Evolutionary conservation across 1,140 invertebrate species (phyloP), one percentile per base, ranked within the genome.

Genomic region (Lucilia cuprina): DNA sequence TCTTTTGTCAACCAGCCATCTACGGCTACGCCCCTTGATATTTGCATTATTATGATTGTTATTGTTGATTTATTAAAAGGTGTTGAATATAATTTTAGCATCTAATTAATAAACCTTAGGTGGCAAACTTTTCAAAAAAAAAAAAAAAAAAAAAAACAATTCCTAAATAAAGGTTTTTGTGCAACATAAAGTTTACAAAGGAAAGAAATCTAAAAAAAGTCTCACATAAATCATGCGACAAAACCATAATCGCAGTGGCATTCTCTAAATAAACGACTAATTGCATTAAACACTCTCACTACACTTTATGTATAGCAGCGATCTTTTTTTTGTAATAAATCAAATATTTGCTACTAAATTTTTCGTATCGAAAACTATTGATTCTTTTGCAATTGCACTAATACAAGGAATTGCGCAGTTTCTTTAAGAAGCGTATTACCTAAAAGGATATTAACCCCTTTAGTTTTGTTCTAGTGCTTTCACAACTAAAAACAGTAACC

Each of bases 91-190:
- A 21, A 70, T 70, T 70, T 70, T 70, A 19, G 65, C 65, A 70
- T 70, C 65, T 70, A 70, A 70, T 70, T 70, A 70, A 70, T 70
- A 70, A 70, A 70, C 65, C 65, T 70, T 70, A 70, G 65, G 65
- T 70, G 65, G 65, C 65, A 70, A 60, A 21, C 21, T 21, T 21
- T 55, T 55, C 17, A 5, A 55, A 21, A 70, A 19, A 19, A 70
- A 3, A 14, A 14, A 60, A 60, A 7, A 3, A 14, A 21, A 70
- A 5, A 21, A 70, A 70, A 19, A 70, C 19, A 21, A 0, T 8
- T 2, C n/a, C n/a, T n/a, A n/a, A n/a, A n/a, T 17, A 70, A 70
- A 25, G 41, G 17, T 55, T 30, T 30, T 30, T 30, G 25, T 30
- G 25, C 25, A 30, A 55, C 50, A 55, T 0, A 70, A 19, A 70